Base-by-base conservation (phyloP, 2,113 vertebrate genomes). In the Paedocypris sp. region DNA sequence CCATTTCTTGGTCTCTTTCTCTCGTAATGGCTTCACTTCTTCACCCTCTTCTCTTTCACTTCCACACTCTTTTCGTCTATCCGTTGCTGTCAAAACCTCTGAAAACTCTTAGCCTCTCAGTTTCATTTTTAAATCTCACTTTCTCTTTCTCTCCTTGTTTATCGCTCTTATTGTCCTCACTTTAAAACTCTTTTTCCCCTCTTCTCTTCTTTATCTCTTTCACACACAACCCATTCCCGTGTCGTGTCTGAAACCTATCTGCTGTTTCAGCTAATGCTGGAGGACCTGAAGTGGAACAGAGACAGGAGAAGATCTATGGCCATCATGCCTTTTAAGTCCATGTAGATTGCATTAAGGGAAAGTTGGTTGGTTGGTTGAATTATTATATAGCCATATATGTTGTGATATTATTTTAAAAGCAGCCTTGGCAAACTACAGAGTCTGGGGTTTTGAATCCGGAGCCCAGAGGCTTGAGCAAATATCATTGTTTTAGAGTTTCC, bases 181-280 rank as follows among this genome's bases (percentile, higher is more conserved):
- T n/a, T n/a, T n/a, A n/a, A n/a, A n/a, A n/a, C n/a, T n/a, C n/a
- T n/a, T n/a, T n/a, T 23, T 1, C 42, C 18, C 32, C 25, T 2
- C 38, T 26, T 22, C 29, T 60, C 18, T 41, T 10, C 16, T 42
- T 23, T 15, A 26, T 13, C 23, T 8, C 45, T 28, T 13, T 28
- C 45, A 20, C 45, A 4, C n/a, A 32, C 38, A 20, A 6, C 4
- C 6, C 16, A 20, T 13, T 25, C 42, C 33, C 23, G 39, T 64
- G 53, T 69, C 60, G 57, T 48, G 26, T 69, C 54, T 63, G 62
- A 66, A 69, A 63, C 52, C 13, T 47, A 53, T 66, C 38, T 22
- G 47, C 68, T 19, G 43, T 70, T 41, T 69, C 54, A 28, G 18
- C 39, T 20, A 6, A 50, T 42, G 52, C 38, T 51, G 8, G 56